phyloP scores from a whole-genome alignment of 2,888 invertebrate species.

The Odontomyia ornata region DNA sequence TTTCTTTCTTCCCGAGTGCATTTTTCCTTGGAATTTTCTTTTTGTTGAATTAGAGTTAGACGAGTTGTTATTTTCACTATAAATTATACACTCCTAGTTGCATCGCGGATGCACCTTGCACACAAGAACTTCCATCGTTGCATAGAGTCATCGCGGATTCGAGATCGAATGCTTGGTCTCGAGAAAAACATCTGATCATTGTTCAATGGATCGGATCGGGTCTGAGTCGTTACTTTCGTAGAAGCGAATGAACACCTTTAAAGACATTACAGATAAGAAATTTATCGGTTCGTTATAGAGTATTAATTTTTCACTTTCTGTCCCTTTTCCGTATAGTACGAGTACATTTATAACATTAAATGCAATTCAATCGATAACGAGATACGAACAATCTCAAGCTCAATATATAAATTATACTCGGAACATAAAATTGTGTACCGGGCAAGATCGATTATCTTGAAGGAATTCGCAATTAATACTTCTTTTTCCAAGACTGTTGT shows the following conservation, averaged over 20 bases:
- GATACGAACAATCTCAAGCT: background rate
- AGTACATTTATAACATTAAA: slow-evolving; percentile 1
- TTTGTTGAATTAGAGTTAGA: background rate
- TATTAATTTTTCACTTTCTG: slow-evolving; percentile 17
- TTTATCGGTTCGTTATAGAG: slow-evolving; percentile 6
- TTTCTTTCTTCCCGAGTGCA: background rate
- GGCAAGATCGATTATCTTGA: too few relatives aligned
- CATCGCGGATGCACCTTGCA: background rate
- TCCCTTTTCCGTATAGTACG: background rate
- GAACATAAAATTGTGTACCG: too few relatives aligned
- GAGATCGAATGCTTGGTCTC: background rate
- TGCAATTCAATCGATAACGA: slow-evolving; percentile 1
- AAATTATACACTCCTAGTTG: background rate
- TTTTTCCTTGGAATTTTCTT: background rate
- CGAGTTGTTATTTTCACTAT: background rate
- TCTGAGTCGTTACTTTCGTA: background rate
- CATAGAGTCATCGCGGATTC: background rate
- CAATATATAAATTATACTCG: too few relatives aligned
- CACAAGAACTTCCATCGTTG: background rate
- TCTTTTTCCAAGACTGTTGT: too few relatives aligned
- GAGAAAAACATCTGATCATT: background rate
- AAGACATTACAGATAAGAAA: slow-evolving; percentile 6
- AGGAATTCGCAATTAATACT: too few relatives aligned
- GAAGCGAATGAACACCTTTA: background rate
- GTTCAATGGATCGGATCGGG: background rate